phyloP scores from a whole-genome alignment of 2,113 vertebrate species.

The Prionailurus viverrinus region DNA sequence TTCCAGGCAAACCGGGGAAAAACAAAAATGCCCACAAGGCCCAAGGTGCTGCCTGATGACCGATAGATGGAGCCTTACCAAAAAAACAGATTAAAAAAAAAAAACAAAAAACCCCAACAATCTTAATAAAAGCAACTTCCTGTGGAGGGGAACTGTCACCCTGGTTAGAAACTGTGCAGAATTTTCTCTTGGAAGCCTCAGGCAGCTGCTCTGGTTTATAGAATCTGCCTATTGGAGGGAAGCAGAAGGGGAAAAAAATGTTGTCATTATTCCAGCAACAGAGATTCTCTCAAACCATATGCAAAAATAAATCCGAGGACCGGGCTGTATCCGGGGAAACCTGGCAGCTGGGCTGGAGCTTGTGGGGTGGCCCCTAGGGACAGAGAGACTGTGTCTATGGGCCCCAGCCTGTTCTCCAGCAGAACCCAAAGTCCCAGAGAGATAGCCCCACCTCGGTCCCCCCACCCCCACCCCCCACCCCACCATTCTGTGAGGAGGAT shows the following conservation, averaged over 20 bases:
- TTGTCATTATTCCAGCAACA: constrained; percentile 76
- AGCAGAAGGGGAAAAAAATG: not conserved
- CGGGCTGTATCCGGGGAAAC: constrained; percentile 74
- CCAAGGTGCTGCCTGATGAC: constrained; percentile 48
- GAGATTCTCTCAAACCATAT: constrained; percentile 80
- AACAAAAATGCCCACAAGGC: not conserved
- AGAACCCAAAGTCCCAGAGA: not conserved
- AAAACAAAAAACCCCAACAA: not conserved
- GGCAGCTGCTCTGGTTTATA: constrained; percentile 85
- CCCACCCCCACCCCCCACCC: too few relatives aligned
- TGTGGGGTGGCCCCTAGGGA: constrained; percentile 37
- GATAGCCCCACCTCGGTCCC: not conserved
- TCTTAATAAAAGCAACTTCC: constrained; percentile 66
- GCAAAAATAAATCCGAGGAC: constrained; percentile 81
- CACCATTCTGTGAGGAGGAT: not conserved
- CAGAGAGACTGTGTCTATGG: not conserved
- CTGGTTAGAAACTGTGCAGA: constrained; percentile 80
- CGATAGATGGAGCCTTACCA: constrained; percentile 58
- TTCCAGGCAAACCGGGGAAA: not conserved
- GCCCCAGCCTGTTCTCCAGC: not conserved
- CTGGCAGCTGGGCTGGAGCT: constrained; percentile 69
- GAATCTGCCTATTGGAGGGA: constrained; percentile 79
- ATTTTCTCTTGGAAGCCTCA: constrained; percentile 81
- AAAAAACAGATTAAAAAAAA: not conserved
- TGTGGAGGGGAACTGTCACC: constrained; percentile 79